phyloP scores from a whole-genome alignment of 2,797 vertebrate genomes.

The Gymnodraco acuticeps region DNA sequence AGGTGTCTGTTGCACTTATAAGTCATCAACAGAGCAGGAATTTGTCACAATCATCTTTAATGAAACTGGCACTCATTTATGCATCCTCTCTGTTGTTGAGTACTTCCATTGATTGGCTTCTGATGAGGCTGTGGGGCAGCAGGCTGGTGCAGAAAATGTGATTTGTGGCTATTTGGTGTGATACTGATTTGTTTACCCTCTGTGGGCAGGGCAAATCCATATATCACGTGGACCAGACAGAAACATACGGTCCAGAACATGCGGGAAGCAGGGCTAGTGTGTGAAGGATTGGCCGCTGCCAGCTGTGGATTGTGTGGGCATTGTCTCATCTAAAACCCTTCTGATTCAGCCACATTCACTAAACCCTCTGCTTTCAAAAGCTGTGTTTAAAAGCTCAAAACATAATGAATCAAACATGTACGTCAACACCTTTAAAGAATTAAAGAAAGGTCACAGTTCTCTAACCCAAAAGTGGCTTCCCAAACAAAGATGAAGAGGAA shows the following conservation, averaged over 20 bases:
- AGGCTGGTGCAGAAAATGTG: conserved; percentile 58
- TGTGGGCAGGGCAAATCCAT: conserved; percentile 68
- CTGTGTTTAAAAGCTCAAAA: conserved; percentile 31
- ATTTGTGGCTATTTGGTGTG: conserved; percentile 66
- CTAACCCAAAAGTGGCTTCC: conserved; percentile 19
- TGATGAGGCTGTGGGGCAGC: conserved; percentile 70
- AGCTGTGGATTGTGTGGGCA: conserved; percentile 51
- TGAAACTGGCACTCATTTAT: conserved; percentile 65
- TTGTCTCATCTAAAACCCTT: conserved; percentile 50
- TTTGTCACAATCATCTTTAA: conserved; percentile 70
- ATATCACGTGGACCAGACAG: conserved; percentile 70
- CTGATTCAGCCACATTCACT: conserved; percentile 32
- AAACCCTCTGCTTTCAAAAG: conserved; percentile 20
- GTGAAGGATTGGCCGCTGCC: conserved; percentile 50
- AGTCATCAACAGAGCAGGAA: conserved; percentile 65
- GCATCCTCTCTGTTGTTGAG: conserved; percentile 58
- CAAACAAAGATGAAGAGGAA: conserved; percentile 32
- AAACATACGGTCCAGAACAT: conserved; percentile 43
- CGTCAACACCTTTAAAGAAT: conserved; percentile 17
- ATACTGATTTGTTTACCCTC: conserved; percentile 70
- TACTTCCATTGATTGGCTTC: conserved; percentile 69
- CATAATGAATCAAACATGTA: conserved; percentile 20
- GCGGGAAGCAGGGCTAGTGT: conserved; percentile 28
- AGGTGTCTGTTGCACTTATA: conserved; percentile 58
- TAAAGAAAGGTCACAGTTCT: conserved; percentile 27